Percentiles rank a stretch among this genome's conserved stretches.
Evolutionary conservation across 1,140 invertebrate genomes (phyloP).

Genomic region (Lethocerus indicus): DNA sequence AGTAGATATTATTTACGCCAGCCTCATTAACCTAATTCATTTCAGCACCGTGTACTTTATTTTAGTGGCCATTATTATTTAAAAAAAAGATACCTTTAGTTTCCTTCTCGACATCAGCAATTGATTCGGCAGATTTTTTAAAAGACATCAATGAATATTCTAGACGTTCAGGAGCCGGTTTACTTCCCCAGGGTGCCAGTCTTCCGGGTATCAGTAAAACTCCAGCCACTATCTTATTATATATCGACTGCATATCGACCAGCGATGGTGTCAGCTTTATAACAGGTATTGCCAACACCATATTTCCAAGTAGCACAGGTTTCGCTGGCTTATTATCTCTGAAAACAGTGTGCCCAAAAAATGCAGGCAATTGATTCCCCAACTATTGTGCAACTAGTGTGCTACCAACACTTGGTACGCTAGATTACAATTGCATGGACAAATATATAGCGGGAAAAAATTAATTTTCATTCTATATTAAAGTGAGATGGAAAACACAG

Average conservation of each 20-base stretch:
- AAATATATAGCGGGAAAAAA: background rate
- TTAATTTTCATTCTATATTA: too few relatives aligned
- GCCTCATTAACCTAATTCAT: conserved; percentile 23
- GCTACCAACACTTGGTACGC: background rate
- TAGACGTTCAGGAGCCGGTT: background rate
- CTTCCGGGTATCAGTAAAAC: conserved; percentile 42
- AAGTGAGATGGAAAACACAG: too few relatives aligned
- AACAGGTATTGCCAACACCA: conserved; percentile 42
- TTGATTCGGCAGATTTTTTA: too few relatives aligned
- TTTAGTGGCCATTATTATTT: too few relatives aligned
- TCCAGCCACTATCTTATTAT: conserved; percentile 41
- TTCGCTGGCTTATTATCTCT: conserved; percentile 11
- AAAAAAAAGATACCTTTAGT: too few relatives aligned
- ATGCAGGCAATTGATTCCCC: background rate
- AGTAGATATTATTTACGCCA: conserved; percentile 33
- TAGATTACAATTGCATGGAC: conserved; percentile 20
- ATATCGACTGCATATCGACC: conserved; percentile 51
- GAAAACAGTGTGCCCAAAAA: conserved; percentile 11
- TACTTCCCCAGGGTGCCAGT: conserved; percentile 19
- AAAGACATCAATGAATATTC: background rate
- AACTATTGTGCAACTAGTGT: conserved; percentile 3
- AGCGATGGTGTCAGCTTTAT: conserved; percentile 39
- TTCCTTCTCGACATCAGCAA: too few relatives aligned
- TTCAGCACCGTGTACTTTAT: background rate
- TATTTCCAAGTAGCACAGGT: conserved; percentile 36